phyloP scores from a whole-genome alignment of 2,113 vertebrate species.

The Ceratotherium simum region DNA sequence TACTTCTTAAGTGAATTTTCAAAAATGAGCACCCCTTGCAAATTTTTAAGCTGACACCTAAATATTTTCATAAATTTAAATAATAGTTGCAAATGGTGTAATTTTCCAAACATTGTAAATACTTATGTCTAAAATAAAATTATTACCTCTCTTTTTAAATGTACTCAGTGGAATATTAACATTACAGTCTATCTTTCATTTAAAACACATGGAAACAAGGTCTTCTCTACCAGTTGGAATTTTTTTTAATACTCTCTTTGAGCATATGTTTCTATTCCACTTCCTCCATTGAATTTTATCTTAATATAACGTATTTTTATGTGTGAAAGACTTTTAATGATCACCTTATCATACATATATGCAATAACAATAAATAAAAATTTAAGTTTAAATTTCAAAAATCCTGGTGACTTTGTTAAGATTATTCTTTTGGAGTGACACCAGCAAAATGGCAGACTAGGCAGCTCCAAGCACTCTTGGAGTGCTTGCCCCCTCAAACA shows the following conservation, averaged over 20 bases:
- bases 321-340: background rate
- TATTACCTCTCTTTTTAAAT: background rate
- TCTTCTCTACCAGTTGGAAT: background rate
- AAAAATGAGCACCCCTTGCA: background rate
- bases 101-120: background rate
- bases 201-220: background rate
- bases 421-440: background rate
- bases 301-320: background rate
- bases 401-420: background rate
- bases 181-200: background rate
- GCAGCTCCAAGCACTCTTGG: background rate
- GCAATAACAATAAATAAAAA: background rate
- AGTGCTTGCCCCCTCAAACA: background rate
- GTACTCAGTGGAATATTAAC: background rate
- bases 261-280: background rate
- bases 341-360: background rate
- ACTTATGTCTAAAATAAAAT: background rate
- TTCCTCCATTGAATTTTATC: background rate
- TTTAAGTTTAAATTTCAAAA: background rate
- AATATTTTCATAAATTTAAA: background rate
- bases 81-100: background rate
- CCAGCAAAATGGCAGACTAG: background rate
- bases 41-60: background rate
- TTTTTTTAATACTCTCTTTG: background rate
- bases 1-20: background rate